Base-by-base conservation (phyloP, 2,888 invertebrate genomes). In the Heliconius cydno region DNA sequence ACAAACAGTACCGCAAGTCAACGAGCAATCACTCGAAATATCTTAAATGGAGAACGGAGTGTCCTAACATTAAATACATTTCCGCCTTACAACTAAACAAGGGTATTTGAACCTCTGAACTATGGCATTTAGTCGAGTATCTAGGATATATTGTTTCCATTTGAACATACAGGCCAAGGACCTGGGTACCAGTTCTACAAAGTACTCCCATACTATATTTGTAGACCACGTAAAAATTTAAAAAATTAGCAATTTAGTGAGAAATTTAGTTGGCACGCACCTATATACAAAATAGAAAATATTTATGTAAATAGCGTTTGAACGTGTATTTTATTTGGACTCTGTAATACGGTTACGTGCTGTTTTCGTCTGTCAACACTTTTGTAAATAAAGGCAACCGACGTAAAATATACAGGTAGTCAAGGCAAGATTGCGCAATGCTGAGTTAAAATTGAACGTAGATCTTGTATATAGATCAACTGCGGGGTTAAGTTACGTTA, bases 361-460 rank as follows among this genome's bases (percentile, higher is more conserved):
- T 76, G 80, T 68, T 81, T 81, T 77, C 74, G 63, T 81, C 80
- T 76, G 19, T 81, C 76, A 74, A 28, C 79, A 63, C 68, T 63
- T 74, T 77, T 68, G 30, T 81, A 79, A 79, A 81, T 52, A 30
- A 41, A 76, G 68, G 74, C 74, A 70, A 70, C 57, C 28, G 60
- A 68, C 22, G 63, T 67, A 34, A 73, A n/a, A 34, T 73, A 30
- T 34, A 57, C 57, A 34, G 57, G 60, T 60, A 60, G 34, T 25
- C 30, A 73, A 38, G 57, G 22, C 60, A 38, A 68, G 68, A 72
- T 73, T 73, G 73, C 73, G 60, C 25, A 73, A 73, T 73, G 60
- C 12, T 34, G 34, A 13, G 41, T 41, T 70, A 25, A 73, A 73
- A 34, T 60, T 38, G 60, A 34, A 38, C 28, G 57, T 57, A 10